These are phyloP conservation scores for Dryobota labecula DNA, from an alignment of 2,888 invertebrate genomes.

Conservation along the genomic window DNA sequence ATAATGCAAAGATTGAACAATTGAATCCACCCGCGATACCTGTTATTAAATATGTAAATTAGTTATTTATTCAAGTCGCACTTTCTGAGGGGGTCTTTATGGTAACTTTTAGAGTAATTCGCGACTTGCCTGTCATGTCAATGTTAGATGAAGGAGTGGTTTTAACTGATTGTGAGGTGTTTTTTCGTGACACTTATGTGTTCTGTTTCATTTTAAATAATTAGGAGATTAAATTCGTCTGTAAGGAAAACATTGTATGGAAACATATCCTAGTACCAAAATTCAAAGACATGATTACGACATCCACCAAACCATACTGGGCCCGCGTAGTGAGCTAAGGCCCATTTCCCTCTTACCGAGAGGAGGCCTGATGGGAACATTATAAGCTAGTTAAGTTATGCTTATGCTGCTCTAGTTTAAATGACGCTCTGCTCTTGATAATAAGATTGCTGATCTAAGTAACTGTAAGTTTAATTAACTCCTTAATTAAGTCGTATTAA, in stretches of 20 bases:
- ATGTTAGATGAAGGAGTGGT: conserved; percentile 28
- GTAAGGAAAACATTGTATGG: too few species aligned
- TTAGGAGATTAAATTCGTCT: too few species aligned
- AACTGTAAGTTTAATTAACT: neutral
- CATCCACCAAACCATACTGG: too few species aligned
- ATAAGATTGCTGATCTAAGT: neutral
- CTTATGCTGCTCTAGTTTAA: neutral
- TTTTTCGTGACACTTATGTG: conserved; percentile 7
- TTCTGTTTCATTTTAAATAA: neutral
- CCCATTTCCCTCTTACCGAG: too few species aligned
- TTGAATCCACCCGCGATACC: conserved; percentile 85
- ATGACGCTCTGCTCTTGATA: neutral
- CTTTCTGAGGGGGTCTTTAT: conserved; percentile 74
- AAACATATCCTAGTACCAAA: too few species aligned
- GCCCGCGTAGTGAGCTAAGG: too few species aligned
- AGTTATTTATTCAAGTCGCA: conserved; percentile 87
- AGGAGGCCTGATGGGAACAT: too few species aligned
- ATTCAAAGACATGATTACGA: too few species aligned
- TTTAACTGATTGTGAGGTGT: conserved; percentile 15
- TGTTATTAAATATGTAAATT: conserved; percentile 89
- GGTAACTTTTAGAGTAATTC: conserved; percentile 69
- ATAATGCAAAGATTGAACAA: conserved; percentile 85
- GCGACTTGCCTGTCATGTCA: conserved; percentile 68
- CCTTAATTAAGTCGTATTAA: neutral
- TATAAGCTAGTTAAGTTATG: too few species aligned